A percentile compares a stretch with the other conserved stretches of the same genome.
Evolutionary conservation across 2,113 vertebrate genomes (phyloP).

Genomic region (Mionectes macconnelli): DNA sequence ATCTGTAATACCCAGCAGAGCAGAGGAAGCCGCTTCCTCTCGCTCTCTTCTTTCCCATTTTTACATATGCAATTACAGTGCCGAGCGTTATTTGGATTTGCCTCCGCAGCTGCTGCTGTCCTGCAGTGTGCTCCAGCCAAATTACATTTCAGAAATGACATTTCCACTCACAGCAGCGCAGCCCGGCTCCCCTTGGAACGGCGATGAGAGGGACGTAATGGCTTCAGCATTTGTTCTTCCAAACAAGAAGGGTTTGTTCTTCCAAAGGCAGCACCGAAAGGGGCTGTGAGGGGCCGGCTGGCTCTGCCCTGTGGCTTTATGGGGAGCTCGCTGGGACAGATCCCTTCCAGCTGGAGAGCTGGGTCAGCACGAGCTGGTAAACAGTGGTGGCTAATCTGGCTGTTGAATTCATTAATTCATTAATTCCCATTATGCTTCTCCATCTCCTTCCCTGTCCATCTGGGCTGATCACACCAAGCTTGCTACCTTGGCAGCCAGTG

Average conservation of each 20-base stretch:
- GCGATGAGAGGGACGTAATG: neutral
- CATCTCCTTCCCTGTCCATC: neutral
- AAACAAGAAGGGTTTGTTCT: neutral
- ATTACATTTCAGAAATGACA: neutral
- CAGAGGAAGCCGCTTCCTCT: neutral
- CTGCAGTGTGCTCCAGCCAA: constrained; percentile 10
- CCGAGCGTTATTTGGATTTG: constrained; percentile 6
- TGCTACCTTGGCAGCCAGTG: neutral
- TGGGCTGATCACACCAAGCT: neutral
- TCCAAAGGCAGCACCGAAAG: neutral
- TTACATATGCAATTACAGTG: neutral
- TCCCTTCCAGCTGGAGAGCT: neutral
- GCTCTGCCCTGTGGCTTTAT: neutral
- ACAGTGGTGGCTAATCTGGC: neutral
- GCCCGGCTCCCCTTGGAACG: neutral
- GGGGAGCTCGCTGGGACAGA: neutral
- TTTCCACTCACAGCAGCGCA: neutral
- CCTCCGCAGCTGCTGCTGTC: neutral
- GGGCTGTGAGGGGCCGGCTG: accelerated
- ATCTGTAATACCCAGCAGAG: constrained; percentile 30
- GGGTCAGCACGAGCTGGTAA: neutral
- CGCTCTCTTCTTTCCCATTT: neutral
- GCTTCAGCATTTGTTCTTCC: neutral
- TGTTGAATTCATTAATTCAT: neutral
- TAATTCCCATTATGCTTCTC: neutral